Base-by-base conservation (phyloP, 2,113 vertebrate species). In the Dromaius novaehollandiae region DNA sequence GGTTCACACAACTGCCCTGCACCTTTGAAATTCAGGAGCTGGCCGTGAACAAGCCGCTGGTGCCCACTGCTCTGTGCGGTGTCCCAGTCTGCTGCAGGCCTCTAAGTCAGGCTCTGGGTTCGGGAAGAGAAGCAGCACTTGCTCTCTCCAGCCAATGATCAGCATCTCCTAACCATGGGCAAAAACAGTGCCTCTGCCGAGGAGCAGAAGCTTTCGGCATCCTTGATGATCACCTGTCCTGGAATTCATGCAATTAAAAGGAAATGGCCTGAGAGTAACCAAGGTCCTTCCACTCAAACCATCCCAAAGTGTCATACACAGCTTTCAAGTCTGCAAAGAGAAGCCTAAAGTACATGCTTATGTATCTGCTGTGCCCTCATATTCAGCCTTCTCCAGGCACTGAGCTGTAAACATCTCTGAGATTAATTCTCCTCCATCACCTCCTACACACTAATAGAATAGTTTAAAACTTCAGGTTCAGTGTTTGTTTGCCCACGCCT, bases 11-110 rank as follows among this genome's bases (percentile, higher is more conserved):
- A 30, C 11, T 64, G 7, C 7, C 64, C 60, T 80, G 30, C 15
- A 50, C 15, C 13, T 4, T 0, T 1, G 2, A 2, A 28, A 32
- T 51, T 76, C 42, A 64, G 56, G 9, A 55, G 51, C 38, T 28
- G 26, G 13, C 51, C 32, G 6, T 34, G 56, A 75, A 21, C 17
- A 38, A 65, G 24, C 26, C 20, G 26, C 38, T 40, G 30, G 19
- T 20, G 11, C 40, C 36, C 16, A 21, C 12, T 13, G n/a, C n/a
- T 55, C 24, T 38, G 10, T 9, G 17, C 13, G 8, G 11, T 26
- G 18, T 55, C 53, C 51, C 18, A 8, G 26, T 55, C 36, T 53
- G n/a, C 71, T 26, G 24, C 50, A 30, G 19, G 12, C 11, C 50
- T 55, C 50, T 9, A 26, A 30, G 56, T 53, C 70, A 51, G 17